Evolutionary conservation across 2,888 invertebrate genomes (phyloP).

Genomic region (Caenorhabditis becei): DNA sequence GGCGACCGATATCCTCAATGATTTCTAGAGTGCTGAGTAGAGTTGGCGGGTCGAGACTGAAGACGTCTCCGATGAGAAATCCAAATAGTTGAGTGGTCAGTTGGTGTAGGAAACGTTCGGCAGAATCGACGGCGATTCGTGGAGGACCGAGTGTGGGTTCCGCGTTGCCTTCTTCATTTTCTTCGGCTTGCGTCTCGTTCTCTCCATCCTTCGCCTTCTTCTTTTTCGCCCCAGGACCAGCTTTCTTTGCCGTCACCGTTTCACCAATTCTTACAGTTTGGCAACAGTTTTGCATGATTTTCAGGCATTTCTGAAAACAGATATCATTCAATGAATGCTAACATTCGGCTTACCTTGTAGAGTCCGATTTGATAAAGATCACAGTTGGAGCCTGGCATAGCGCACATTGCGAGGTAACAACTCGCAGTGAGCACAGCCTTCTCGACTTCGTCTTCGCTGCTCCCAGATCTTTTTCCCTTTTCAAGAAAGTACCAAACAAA

Average conservation of each 20-base stretch:
- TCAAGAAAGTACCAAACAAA: conserved; percentile 51
- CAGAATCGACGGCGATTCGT: conserved; percentile 41
- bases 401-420: conserved; percentile 40
- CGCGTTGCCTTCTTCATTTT: conserved; percentile 16
- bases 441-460: conserved; percentile 22
- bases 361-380: conserved; percentile 43
- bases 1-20: conserved; percentile 46
- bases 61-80: conserved; percentile 25
- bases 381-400: conserved; percentile 19
- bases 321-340: neutral
- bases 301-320: conserved; percentile 44
- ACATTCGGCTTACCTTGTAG: conserved; percentile 18
- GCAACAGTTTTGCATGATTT: conserved; percentile 47
- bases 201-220: conserved; percentile 6
- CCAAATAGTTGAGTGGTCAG: conserved; percentile 38
- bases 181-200: neutral
- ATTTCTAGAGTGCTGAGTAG: conserved; percentile 33
- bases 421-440: conserved; percentile 20
- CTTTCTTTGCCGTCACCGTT: conserved; percentile 15
- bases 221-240: conserved; percentile 1
- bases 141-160: conserved; percentile 39
- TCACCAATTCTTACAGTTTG: conserved; percentile 44
- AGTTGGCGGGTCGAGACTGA: conserved; percentile 27
- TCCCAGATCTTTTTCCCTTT: conserved; percentile 29
- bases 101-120: conserved; percentile 31